Evolutionary conservation across 2,797 vertebrate species (phyloP), one percentile per base, ranked within the genome.

Genomic region (Hypotaenidia okinawae): DNA sequence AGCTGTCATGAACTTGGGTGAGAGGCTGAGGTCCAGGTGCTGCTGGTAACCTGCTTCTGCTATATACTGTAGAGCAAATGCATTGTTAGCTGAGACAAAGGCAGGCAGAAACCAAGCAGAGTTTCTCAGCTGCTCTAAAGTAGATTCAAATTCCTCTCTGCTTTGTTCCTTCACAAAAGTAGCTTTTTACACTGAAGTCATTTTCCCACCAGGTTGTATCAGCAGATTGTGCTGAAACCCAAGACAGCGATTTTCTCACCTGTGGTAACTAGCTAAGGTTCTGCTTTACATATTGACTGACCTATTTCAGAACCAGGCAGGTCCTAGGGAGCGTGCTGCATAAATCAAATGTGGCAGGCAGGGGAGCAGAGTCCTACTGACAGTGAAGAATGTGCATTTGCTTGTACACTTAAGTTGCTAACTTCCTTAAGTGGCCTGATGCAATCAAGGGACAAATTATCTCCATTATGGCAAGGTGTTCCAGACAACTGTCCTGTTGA

Each of bases 231-330:
- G 37, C 88, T 90, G 94, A 96, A 93, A 95, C 61, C 62, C 81
- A 87, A 94, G 93, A 59, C 72, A 69, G n/a, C 0, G 9, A 86
- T 93, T 86, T 93, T 94, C 93, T 79, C 8, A 10, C 84, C 17
- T 41, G 61, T 0, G 54, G 75, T 81, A 96, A 89, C 70, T 52
- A 90, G 82, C 84, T 95, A 70, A 55, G 43, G 81, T 43, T 52
- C 90, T 30, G 30, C 37, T 84, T 91, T 79, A 85, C 95, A 63
- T 94, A 91, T 94, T 43, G 87, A 97, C 97, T 96, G 97, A 94
- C 97, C 97, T 95, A 97, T 87, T 97, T 97, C 96, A 68, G 86
- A 93, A 88, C 49, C 55, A 78, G 82, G 74, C 74, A 63, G 13
- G 13, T 64, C 78, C 76, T 88, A 61, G 80, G 77, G 69, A 96